Base-by-base conservation (phyloP, 2,113 vertebrate species). In the Ciconia stormi region DNA sequence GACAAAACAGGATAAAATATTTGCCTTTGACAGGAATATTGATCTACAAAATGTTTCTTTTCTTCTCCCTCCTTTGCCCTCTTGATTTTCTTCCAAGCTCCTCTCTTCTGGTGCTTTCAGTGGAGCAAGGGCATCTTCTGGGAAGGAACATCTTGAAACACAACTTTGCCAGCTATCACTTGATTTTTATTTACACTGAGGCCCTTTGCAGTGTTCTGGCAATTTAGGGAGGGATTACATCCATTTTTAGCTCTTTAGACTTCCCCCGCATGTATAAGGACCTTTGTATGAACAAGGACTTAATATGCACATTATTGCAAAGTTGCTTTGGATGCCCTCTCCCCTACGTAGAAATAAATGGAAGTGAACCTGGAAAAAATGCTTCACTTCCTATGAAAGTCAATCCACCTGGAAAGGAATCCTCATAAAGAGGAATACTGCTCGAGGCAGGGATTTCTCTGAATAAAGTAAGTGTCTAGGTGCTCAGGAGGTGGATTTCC, bases 1-100 rank as follows among this genome's bases (percentile, higher is more conserved):
- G 97, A 82, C 79, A 89, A 95, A 97, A 97, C 87, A 97, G 84
- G 79, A 97, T 82, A 93, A 94, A 89, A 92, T 87, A 95, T 87
- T 94, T 42, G 72, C 85, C 63, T 93, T 94, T 96, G 88, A 96
- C 89, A 83, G 50, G 77, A 49, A 91, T 96, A 89, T 91, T 97
- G 92, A 88, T 93, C 95, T 80, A 49, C 76, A 95, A 82, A 97
- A 97, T 58, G 62, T 82, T 94, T 87, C 47, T 95, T 94, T 93
- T 85, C 74, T 93, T 87, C 58, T 92, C 26, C 36, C 10, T 90
- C 38, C 52, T 93, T 85, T 87, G 55, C 69, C 78, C 59, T 38
- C 86, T 80, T 92, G 81, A n/a, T 84, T 95, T 87, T 49, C 52
- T 49, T 92, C 95, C 95, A 95, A 79, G 22, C 26, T 94, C 27